Base-by-base conservation (phyloP, 1,140 invertebrate species). In the Drosophila serrata region DNA sequence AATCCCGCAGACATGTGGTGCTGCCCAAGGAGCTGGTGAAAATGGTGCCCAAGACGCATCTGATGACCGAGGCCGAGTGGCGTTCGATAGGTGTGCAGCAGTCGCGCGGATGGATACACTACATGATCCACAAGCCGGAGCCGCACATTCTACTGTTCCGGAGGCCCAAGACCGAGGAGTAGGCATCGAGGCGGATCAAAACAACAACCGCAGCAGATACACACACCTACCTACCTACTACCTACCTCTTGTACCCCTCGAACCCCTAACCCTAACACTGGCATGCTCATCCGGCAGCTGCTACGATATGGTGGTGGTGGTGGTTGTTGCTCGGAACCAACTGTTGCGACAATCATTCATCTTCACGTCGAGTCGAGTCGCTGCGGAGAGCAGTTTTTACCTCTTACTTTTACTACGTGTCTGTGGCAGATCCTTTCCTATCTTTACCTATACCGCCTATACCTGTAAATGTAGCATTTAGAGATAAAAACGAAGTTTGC, bases 11-110 rank as follows among this genome's bases (percentile, higher is more conserved):
- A 84, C 98, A 99, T 95, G 98, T 99, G 8, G 97, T 99, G 90
- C 93, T 99, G 55, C 98, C 98, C 3, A 95, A 95, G 73, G 98
- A 99, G 75, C 94, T 99, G 42, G 97, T 97, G 0, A 96, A 96
- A 80, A 93, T 96, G 53, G 97, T 99, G n/a, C 98, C 98, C 27
- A 96, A 97, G 91, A 96, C 96, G 24, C 98, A 98, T 93, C 93
- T 99, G 29, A 99, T 99, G 98, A 96, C 97, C 2, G 98, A 99
- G 93, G 95, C 95, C 1, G 98, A 99, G 94, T 99, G 98, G 98
- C 93, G 98, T 74, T 96, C 97, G 93, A 94, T 99, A 15, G 98
- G 98, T 9, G 98, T 99, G 11, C 97, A 99, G 91, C 98, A 99
- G 92, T 98, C 97, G 90, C 96, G 96, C 24, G 97, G 97, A 35